phyloP scores from a whole-genome alignment of 2,797 vertebrate species.

The Helarctos malayanus region DNA sequence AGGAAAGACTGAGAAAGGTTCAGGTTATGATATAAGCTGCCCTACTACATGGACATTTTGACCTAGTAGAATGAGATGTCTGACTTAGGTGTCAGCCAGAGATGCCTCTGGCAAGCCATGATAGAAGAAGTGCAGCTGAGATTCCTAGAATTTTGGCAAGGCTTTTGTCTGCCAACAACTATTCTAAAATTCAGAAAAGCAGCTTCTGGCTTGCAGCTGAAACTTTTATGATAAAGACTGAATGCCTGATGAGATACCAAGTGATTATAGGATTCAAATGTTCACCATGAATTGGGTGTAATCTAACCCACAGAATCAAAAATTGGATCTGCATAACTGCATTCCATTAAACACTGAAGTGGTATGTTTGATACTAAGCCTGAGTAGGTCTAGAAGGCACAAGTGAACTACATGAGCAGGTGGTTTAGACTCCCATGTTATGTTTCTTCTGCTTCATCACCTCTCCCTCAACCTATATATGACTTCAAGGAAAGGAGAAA shows the following conservation, averaged over 20 bases:
- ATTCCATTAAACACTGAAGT: constrained; percentile 56
- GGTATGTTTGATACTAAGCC: not conserved
- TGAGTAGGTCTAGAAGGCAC: not conserved
- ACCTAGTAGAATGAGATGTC: not conserved
- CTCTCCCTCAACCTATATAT: constrained; percentile 4
- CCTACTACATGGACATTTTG: not conserved
- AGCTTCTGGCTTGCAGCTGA: not conserved
- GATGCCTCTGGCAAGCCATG: constrained; percentile 6
- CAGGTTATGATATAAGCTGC: not conserved
- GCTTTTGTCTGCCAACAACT: not conserved
- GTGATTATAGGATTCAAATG: constrained; percentile 41
- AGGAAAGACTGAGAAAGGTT: not conserved
- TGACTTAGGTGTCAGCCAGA: not conserved
- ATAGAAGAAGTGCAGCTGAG: not conserved
- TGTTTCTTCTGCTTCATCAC: constrained; percentile 39
- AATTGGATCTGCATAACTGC: constrained; percentile 31
- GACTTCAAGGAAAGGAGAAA: not conserved
- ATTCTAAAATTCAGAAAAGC: constrained; percentile 27
- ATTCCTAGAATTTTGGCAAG: constrained; percentile 29
- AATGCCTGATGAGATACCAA: constrained; percentile 13
- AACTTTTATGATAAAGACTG: not conserved
- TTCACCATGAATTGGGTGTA: constrained; percentile 45
- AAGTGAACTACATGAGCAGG: constrained; percentile 31
- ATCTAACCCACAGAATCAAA: constrained; percentile 35
- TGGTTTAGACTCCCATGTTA: constrained; percentile 34